Conservation (phyloP, 2,797 vertebrate genomes). For the Enteromius radiatus region DNA sequence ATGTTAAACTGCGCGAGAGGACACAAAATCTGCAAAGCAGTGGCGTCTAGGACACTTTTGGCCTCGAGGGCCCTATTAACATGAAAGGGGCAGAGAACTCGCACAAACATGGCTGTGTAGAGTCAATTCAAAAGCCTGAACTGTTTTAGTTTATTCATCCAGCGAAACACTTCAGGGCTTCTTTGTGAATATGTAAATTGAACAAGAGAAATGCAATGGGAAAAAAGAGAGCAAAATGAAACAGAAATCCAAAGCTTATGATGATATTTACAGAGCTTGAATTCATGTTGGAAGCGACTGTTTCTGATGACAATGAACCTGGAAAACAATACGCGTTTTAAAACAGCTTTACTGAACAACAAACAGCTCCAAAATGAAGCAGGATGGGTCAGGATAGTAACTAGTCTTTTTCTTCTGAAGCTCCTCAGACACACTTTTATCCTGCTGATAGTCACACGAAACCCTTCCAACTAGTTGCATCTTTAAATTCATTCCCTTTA, state of each 20-base stretch:
- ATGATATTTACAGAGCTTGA: slow-evolving; percentile 20
- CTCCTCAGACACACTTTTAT: not conserved
- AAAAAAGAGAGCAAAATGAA: slow-evolving; percentile 19
- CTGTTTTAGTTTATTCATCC: slow-evolving; percentile 43
- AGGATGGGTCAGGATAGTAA: too few species aligned
- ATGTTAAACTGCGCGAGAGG: slow-evolving; percentile 40
- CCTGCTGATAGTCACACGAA: not conserved
- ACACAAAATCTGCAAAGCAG: slow-evolving; percentile 25
- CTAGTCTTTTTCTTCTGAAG: not conserved
- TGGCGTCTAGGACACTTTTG: slow-evolving; percentile 25
- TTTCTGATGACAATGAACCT: not conserved
- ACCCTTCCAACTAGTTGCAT: not conserved
- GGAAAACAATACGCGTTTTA: not conserved
- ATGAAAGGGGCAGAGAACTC: slow-evolving; percentile 35
- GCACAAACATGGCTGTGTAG: slow-evolving; percentile 31
- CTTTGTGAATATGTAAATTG: slow-evolving; percentile 19
- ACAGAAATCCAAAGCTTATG: slow-evolving; percentile 30
- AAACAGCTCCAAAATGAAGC: not conserved
- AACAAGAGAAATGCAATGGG: slow-evolving; percentile 4
- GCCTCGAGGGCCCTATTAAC: slow-evolving; percentile 41
- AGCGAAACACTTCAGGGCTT: slow-evolving; percentile 25
- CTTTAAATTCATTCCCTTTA: slow-evolving; percentile 5
- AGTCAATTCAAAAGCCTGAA: slow-evolving; percentile 24
- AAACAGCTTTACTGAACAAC: not conserved
- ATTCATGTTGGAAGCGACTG: not conserved